These are phyloP conservation scores for Hycleus cichorii DNA, from an alignment of 1,140 invertebrate genomes.

Conservation along the genomic window DNA sequence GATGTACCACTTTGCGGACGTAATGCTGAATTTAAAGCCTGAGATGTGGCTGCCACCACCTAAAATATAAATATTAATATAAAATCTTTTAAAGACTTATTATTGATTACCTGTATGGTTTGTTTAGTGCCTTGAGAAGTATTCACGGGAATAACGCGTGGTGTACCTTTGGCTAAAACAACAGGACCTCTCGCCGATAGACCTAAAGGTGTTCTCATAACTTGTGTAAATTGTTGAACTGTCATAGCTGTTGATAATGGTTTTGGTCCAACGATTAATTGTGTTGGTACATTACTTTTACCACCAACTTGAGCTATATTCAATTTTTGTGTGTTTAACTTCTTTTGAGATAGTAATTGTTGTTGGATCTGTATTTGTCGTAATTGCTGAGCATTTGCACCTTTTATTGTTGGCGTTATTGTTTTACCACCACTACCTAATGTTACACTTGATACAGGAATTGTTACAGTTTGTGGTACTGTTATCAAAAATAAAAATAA, in stretches of 20 bases:
- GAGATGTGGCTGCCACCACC: slow-evolving; percentile 46
- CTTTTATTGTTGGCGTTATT: slow-evolving; percentile 44
- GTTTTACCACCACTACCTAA: slow-evolving; percentile 43
- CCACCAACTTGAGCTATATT: slow-evolving; percentile 39
- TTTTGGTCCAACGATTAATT: slow-evolving; percentile 57
- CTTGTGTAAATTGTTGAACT: slow-evolving; percentile 70
- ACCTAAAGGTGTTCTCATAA: slow-evolving; percentile 56
- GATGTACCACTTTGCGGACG: slow-evolving; percentile 38
- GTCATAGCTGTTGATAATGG: slow-evolving; percentile 57
- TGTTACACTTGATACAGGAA: slow-evolving; percentile 41
- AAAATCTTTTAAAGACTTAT: background rate
- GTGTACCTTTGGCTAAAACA: slow-evolving; percentile 34
- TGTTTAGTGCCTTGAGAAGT: slow-evolving; percentile 34
- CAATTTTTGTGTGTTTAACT: slow-evolving; percentile 40
- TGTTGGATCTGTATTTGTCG: slow-evolving; percentile 62
- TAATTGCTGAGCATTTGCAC: slow-evolving; percentile 56
- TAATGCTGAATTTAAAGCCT: slow-evolving; percentile 42
- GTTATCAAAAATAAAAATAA: slow-evolving; percentile 3
- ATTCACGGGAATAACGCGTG: slow-evolving; percentile 38
- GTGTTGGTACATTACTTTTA: slow-evolving; percentile 48
- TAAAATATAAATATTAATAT: slow-evolving; percentile 18
- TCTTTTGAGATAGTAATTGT: slow-evolving; percentile 55
- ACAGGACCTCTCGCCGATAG: slow-evolving; percentile 34
- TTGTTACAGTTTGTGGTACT: slow-evolving; percentile 44
- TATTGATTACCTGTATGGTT: slow-evolving; percentile 36